Percentiles rank a stretch among this genome's conserved stretches.
Conservation (phyloP, 30 jellyfish, hydroid and myxozoan genomes). For the Sanderia malayensis region DNA sequence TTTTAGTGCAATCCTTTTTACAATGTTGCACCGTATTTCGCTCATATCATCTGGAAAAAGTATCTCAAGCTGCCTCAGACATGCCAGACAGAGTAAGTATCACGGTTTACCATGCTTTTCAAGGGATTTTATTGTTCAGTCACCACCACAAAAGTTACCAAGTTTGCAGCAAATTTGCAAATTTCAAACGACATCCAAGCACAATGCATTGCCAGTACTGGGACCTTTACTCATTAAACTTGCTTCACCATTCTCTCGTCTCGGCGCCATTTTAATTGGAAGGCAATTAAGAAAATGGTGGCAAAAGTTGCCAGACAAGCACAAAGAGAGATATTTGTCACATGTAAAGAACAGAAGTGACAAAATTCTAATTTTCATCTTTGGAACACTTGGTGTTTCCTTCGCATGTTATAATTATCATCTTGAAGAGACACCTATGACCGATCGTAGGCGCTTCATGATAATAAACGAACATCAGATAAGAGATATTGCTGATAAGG, state of each 20-base stretch:
- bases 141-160: too few relatives aligned
- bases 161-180: conserved; percentile 5
- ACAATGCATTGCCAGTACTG: conserved; percentile 64
- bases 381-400: conserved; percentile 55
- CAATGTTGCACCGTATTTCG: too few relatives aligned
- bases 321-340: background rate
- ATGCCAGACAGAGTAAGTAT: too few relatives aligned
- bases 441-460: conserved; percentile 76
- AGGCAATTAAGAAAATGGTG: conserved; percentile 83
- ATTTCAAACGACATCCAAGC: conserved; percentile 48
- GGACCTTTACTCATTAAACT: conserved; percentile 79
- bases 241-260: conserved; percentile 70
- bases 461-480: conserved; percentile 66
- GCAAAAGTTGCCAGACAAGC: conserved; percentile 65
- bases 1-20: too few relatives aligned
- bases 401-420: conserved; percentile 64
- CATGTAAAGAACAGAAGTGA: conserved; percentile 49
- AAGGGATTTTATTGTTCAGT: too few relatives aligned
- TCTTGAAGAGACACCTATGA: conserved; percentile 76
- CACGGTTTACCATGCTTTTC: too few relatives aligned
- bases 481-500: conserved; percentile 58
- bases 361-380: conserved; percentile 22
- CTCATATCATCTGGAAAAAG: too few relatives aligned
- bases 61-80: too few relatives aligned
- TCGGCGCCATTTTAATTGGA: conserved; percentile 67